Evolutionary conservation across 2,888 invertebrate species (phyloP).

Genomic region (Unio delphinus): DNA sequence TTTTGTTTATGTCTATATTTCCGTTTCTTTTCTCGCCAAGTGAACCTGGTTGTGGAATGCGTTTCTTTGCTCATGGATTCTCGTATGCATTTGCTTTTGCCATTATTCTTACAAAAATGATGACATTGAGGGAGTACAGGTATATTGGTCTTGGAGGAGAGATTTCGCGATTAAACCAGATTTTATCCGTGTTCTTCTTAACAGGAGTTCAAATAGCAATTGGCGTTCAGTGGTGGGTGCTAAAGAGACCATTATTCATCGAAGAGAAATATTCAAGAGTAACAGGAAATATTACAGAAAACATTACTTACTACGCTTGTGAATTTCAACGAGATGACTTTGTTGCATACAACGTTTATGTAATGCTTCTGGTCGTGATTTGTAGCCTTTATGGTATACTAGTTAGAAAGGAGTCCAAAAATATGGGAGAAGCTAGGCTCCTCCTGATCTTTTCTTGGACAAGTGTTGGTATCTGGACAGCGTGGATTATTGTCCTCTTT

Average conservation of each 20-base stretch:
- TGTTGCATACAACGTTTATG: constrained; percentile 84
- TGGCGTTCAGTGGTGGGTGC: constrained; percentile 69
- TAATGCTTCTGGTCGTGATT: constrained; percentile 86
- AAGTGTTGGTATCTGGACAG: constrained; percentile 80
- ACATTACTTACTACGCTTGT: constrained; percentile 45
- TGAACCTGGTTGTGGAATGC: constrained; percentile 68
- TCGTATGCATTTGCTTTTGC: constrained; percentile 86
- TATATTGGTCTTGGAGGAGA: constrained; percentile 86
- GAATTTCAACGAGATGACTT: constrained; percentile 48
- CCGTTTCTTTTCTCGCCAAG: constrained; percentile 71
- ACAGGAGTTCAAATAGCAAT: constrained; percentile 80
- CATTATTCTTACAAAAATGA: constrained; percentile 91
- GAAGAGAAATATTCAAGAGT: constrained; percentile 23
- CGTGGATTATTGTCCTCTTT: constrained; percentile 77
- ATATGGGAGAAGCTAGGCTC: constrained; percentile 92
- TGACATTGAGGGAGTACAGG: constrained; percentile 91
- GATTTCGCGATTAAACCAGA: constrained; percentile 81
- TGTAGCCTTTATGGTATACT: constrained; percentile 88
- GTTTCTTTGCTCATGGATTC: constrained; percentile 71
- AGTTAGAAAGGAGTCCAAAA: constrained; percentile 88
- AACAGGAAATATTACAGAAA: constrained; percentile 21
- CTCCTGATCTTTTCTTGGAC: constrained; percentile 89
- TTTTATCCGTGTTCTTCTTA: constrained; percentile 87
- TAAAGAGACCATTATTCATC: constrained; percentile 48
- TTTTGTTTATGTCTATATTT: constrained; percentile 70